phyloP scores from a whole-genome alignment of 2,888 invertebrate genomes.

The Drosophila longiperda region DNA sequence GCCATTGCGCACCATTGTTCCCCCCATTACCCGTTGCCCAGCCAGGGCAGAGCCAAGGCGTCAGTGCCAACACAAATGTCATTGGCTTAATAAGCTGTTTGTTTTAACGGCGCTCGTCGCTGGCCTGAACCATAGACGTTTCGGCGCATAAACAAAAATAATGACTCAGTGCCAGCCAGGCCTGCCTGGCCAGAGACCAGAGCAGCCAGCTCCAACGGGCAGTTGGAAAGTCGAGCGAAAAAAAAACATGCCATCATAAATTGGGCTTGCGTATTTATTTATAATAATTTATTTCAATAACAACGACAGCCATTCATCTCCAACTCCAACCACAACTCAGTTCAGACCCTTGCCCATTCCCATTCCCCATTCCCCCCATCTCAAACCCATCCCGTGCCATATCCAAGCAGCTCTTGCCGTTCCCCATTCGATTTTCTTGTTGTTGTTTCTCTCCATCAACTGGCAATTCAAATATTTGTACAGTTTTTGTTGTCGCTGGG shows the following conservation, averaged over 20 bases:
- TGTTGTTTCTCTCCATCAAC: slow-evolving; percentile 26
- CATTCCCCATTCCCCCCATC: neutral
- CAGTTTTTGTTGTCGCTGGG: slow-evolving; percentile 39
- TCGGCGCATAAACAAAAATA: slow-evolving; percentile 75
- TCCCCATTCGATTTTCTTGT: slow-evolving; percentile 1
- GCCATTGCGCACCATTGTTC: slow-evolving; percentile 58
- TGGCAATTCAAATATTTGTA: slow-evolving; percentile 56
- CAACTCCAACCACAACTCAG: slow-evolving; percentile 35
- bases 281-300: slow-evolving; percentile 81
- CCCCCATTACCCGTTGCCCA: slow-evolving; percentile 2
- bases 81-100: slow-evolving; percentile 82
- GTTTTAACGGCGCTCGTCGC: slow-evolving; percentile 72
- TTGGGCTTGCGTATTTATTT: slow-evolving; percentile 81
- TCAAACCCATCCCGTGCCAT: slow-evolving; percentile 1
- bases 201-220: slow-evolving; percentile 6
- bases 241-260: slow-evolving; percentile 71
- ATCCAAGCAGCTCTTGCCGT: slow-evolving; percentile 17
- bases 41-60: slow-evolving; percentile 6
- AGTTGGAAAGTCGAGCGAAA: slow-evolving; percentile 38
- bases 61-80: slow-evolving; percentile 56
- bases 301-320: slow-evolving; percentile 62
- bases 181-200: too few relatives aligned
- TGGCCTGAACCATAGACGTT: slow-evolving; percentile 37
- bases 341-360: slow-evolving; percentile 6
- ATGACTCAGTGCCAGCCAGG: slow-evolving; percentile 58